A percentile compares a stretch with the other conserved stretches of the same genome.
Evolutionary conservation across 2,888 invertebrate species (phyloP).

Genomic region (Polydesmus complanatus): DNA sequence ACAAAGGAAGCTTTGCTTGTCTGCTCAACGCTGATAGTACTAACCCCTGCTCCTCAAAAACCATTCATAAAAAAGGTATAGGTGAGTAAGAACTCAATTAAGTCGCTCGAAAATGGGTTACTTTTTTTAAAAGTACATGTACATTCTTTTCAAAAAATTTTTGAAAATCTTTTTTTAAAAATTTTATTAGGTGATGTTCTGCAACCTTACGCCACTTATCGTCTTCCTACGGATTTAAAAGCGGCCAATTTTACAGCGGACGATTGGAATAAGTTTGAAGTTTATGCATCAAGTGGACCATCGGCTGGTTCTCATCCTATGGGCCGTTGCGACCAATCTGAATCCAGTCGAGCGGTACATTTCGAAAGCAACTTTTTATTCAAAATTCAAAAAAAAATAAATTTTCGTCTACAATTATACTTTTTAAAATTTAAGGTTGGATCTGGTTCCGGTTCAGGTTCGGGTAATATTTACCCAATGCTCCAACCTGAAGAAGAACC

Average conservation of each 20-base stretch:
- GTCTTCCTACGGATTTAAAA: constrained; percentile 16
- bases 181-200: constrained; percentile 15
- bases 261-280: constrained; percentile 19
- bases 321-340: not conserved
- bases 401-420: not conserved
- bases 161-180: too few relatives aligned
- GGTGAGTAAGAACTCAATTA: not conserved
- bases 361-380: not conserved
- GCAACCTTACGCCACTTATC: constrained; percentile 19
- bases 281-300: constrained; percentile 11
- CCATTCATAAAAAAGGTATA: not conserved
- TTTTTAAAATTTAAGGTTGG: constrained; percentile 11
- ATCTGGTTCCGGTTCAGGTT: constrained; percentile 13
- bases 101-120: too few relatives aligned
- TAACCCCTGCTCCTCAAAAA: not conserved
- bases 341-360: constrained; percentile 11
- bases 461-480: constrained; percentile 18
- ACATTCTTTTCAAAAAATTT: not conserved
- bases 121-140: too few relatives aligned
- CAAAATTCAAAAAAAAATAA: not conserved
- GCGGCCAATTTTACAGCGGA: constrained; percentile 17
- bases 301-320: not conserved
- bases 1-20: constrained; percentile 18
- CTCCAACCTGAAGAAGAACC: constrained; percentile 17
- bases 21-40: constrained; percentile 13